Percentiles rank a stretch among this genome's conserved stretches.
These are phyloP conservation scores for Ammodytes dubius DNA, from an alignment of 2,113 vertebrate genomes.

Conservation along the genomic window DNA sequence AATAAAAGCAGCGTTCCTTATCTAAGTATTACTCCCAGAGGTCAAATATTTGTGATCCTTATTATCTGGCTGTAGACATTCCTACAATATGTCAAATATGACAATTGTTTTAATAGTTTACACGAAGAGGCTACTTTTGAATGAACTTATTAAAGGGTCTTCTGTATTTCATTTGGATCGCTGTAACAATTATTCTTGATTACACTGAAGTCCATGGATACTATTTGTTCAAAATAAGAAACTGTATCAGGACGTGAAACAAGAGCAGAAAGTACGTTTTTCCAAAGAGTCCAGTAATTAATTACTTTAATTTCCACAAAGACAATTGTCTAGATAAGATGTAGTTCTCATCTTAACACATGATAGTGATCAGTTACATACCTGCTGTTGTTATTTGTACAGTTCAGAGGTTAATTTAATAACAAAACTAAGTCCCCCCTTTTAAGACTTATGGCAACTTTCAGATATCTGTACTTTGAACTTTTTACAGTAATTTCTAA, in stretches of 20 bases:
- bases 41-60: not conserved
- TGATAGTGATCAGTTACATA: not conserved
- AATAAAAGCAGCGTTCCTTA: not conserved
- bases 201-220: not conserved
- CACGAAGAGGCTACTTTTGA: not conserved
- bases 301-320: not conserved
- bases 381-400: not conserved
- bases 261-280: not conserved
- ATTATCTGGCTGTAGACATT: not conserved
- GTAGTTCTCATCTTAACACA: not conserved
- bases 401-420: slow-evolving; percentile 27
- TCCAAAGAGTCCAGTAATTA: not conserved
- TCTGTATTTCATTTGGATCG: not conserved
- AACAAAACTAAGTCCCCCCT: not conserved
- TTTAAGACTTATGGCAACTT: not conserved
- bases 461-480: not conserved
- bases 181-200: not conserved
- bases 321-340: slow-evolving; percentile 6
- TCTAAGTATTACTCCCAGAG: not conserved
- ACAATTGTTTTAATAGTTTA: not conserved
- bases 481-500: slow-evolving; percentile 2
- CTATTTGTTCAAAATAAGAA: not conserved
- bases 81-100: not conserved
- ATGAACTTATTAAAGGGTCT: not conserved
- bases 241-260: not conserved